These are phyloP conservation scores for Phortica okadai DNA, from an alignment of 2,888 invertebrate species.

Conservation along the genomic window DNA sequence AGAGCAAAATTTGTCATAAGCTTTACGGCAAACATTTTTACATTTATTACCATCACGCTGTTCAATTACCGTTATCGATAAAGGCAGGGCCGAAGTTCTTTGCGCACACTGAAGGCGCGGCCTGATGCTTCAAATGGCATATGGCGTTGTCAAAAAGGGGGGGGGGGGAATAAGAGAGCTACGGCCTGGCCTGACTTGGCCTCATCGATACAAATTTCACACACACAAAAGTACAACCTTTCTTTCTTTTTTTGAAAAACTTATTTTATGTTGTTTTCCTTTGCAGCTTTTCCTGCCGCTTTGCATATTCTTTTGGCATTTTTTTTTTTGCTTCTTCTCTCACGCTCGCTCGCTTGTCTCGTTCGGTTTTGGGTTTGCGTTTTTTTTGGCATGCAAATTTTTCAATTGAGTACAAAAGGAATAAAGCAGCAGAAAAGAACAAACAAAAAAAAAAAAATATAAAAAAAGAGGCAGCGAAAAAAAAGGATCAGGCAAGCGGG, in stretches of 20 bases:
- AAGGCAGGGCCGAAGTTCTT: constrained; percentile 48
- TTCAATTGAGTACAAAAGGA: constrained; percentile 47
- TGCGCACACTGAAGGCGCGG: neutral
- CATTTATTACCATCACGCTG: constrained; percentile 63
- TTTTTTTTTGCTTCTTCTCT: neutral
- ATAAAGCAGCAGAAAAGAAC: constrained; percentile 48
- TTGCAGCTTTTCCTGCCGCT: constrained; percentile 30
- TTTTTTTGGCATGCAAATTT: constrained; percentile 63
- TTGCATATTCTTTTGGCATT: constrained; percentile 22
- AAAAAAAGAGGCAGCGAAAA: constrained; percentile 43
- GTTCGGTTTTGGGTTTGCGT: constrained; percentile 10
- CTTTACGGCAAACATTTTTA: constrained; percentile 53
- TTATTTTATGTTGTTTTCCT: constrained; percentile 28
- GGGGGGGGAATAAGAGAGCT: neutral
- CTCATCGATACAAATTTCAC: constrained; percentile 22
- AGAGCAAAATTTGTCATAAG: constrained; percentile 24
- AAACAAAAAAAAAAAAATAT: constrained; percentile 50
- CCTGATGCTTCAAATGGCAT: neutral
- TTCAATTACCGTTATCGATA: constrained; percentile 70
- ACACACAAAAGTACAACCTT: constrained; percentile 26
- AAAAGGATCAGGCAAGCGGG: constrained; percentile 35
- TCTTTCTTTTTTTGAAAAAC: constrained; percentile 14
- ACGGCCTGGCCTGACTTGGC: neutral
- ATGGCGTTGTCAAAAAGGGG: no score
- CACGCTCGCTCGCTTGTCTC: neutral